phyloP scores from a whole-genome alignment of 2,888 invertebrate genomes.

The Coecobrya sp. region DNA sequence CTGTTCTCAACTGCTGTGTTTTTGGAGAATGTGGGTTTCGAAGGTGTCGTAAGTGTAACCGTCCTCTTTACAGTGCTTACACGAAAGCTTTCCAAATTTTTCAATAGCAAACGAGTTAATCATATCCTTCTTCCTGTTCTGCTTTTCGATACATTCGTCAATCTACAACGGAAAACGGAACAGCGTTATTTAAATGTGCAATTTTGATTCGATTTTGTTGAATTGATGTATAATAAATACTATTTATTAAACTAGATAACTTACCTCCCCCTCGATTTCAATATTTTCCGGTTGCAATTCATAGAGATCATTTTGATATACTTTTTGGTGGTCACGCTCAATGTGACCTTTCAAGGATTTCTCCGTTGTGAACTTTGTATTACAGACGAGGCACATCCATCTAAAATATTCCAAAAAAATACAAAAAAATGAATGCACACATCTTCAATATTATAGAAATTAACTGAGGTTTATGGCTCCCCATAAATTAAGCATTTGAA shows the following conservation, averaged over 20 bases:
- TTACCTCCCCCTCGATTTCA: constrained; percentile 83
- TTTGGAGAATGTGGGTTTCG: constrained; percentile 69
- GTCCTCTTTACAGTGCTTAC: constrained; percentile 69
- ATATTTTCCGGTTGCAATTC: constrained; percentile 80
- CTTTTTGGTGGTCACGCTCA: constrained; percentile 82
- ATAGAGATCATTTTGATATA: constrained; percentile 68
- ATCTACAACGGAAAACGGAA: constrained; percentile 70
- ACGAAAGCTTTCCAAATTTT: constrained; percentile 59
- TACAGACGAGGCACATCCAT: constrained; percentile 84
- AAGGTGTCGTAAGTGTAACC: constrained; percentile 70
- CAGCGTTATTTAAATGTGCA: neutral
- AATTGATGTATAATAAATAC: neutral
- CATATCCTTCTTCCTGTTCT: constrained; percentile 68
- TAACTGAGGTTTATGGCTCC: too few relatives aligned
- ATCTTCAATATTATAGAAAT: too few relatives aligned
- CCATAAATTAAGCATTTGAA: too few relatives aligned
- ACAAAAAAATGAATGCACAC: constrained; percentile 78
- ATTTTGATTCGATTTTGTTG: neutral
- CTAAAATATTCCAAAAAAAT: constrained; percentile 68
- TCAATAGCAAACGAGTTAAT: constrained; percentile 69
- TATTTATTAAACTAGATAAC: constrained; percentile 39
- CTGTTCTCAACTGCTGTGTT: constrained; percentile 65
- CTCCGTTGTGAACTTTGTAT: constrained; percentile 82
- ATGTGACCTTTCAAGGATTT: constrained; percentile 85
- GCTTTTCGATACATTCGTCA: constrained; percentile 76